phyloP scores from a whole-genome alignment of 1,140 invertebrate species.

The Diorhabda elongata region DNA sequence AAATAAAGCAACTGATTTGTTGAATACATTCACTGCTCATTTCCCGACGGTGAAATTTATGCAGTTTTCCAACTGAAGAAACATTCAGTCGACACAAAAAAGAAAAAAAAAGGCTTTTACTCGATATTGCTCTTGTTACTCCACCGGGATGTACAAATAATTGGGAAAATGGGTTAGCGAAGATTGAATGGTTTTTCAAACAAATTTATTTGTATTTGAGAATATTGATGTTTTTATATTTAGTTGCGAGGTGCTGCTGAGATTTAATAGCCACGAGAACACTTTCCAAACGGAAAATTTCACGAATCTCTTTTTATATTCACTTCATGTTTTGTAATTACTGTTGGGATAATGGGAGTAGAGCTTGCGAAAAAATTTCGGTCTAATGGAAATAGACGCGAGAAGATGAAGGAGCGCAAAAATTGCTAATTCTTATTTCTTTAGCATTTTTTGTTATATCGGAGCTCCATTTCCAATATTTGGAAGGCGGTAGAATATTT shows the following conservation, averaged over 20 bases:
- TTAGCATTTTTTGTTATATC: background rate
- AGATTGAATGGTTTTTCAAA: conserved; percentile 11
- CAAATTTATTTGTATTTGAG: conserved; percentile 12
- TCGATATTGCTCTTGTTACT: conserved; percentile 16
- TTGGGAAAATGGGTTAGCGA: conserved; percentile 14
- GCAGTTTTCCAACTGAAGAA: conserved; percentile 19
- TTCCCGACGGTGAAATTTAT: conserved; percentile 18
- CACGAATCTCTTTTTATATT: background rate
- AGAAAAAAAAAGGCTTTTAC: conserved; percentile 5
- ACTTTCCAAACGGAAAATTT: conserved; percentile 1
- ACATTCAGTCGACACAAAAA: conserved; percentile 12
- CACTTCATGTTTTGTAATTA: background rate
- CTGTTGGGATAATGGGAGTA: background rate
- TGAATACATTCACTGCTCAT: conserved; percentile 15
- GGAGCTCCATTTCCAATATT: no score
- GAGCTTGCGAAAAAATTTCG: background rate
- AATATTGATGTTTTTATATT: conserved; percentile 6
- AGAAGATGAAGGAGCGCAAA: background rate
- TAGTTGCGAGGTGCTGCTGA: conserved; percentile 2
- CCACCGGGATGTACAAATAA: conserved; percentile 16
- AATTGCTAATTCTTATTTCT: background rate
- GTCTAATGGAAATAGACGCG: background rate
- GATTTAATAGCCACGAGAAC: background rate
- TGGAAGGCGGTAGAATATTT: no score
- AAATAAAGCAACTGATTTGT: conserved; percentile 16